Conservation (phyloP, 2,113 vertebrate genomes). For the Callochromis pleurospilus region DNA sequence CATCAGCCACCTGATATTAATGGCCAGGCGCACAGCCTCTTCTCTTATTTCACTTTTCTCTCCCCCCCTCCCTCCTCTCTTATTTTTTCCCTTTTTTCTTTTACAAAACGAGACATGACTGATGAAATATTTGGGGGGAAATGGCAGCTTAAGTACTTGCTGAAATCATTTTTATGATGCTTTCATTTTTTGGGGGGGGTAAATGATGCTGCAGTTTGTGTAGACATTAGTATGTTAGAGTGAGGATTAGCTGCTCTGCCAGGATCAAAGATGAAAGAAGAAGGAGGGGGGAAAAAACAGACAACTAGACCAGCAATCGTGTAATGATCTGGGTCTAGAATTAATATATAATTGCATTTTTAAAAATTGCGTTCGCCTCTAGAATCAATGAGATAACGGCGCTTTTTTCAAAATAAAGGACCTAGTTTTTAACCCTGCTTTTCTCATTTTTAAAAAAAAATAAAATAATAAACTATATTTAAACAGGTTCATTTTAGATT, state of each 20-base stretch:
- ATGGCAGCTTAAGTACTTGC: background rate
- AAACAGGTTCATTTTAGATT: background rate
- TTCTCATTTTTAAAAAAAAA: background rate
- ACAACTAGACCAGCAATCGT: background rate
- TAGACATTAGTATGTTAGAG: slow-evolving; percentile 10
- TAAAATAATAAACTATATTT: background rate
- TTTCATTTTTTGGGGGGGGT: background rate
- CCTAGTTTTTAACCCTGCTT: background rate
- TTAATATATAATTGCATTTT: background rate
- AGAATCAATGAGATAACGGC: background rate
- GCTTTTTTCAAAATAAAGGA: background rate
- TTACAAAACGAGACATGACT: background rate
- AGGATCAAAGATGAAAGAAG: slow-evolving; percentile 15
- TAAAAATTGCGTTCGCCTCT: background rate
- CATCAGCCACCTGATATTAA: slow-evolving; percentile 33
- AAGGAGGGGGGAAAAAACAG: background rate
- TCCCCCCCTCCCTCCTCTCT: rapidly evolving
- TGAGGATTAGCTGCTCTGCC: slow-evolving; percentile 18
- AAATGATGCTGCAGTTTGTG: slow-evolving; percentile 46
- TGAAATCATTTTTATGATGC: slow-evolving; percentile 29
- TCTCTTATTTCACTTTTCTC: background rate
- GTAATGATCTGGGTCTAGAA: background rate
- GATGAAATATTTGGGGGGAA: background rate
- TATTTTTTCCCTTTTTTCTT: background rate
- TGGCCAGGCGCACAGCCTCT: background rate